A percentile compares a stretch with the other conserved stretches of the same genome.
phyloP scores from a whole-genome alignment of 2,113 vertebrate genomes.

The Antennarius striatus region DNA sequence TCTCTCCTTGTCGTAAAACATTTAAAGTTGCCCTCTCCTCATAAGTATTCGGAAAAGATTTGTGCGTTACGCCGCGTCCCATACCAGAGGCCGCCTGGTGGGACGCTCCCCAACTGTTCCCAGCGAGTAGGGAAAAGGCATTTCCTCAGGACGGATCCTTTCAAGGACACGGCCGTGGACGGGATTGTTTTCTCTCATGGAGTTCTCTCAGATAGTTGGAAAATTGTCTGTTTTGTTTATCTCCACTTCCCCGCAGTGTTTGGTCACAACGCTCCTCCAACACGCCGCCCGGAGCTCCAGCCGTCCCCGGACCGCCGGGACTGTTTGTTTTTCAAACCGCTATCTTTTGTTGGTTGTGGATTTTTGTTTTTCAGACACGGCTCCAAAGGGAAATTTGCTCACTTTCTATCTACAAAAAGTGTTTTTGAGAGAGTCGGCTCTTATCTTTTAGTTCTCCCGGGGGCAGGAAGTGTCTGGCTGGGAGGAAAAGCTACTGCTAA shows the following conservation, averaged over 20 bases:
- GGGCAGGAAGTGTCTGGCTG: constrained; percentile 69
- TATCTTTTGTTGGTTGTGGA: constrained; percentile 58
- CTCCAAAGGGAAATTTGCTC: constrained; percentile 59
- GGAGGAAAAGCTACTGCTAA: constrained; percentile 58
- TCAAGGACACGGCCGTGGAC: constrained; percentile 48
- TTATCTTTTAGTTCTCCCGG: constrained; percentile 64
- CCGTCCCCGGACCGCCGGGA: constrained; percentile 19
- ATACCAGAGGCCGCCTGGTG: constrained; percentile 13
- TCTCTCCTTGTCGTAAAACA: no score
- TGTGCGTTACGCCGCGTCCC: constrained; percentile 41
- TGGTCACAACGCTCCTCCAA: constrained; percentile 41
- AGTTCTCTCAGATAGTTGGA: constrained; percentile 61
- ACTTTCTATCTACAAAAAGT: constrained; percentile 57
- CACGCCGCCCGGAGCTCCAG: constrained; percentile 31
- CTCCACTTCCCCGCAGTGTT: constrained; percentile 58
- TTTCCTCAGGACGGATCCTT: constrained; percentile 69
- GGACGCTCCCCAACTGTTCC: constrained; percentile 38
- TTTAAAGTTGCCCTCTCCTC: no score
- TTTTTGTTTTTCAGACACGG: constrained; percentile 53
- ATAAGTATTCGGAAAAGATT: no score
- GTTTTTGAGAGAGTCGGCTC: constrained; percentile 56
- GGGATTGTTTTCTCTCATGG: constrained; percentile 59
- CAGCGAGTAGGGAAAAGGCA: constrained; percentile 50
- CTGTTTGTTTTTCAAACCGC: constrained; percentile 58
- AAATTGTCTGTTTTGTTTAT: constrained; percentile 63